Conservation (phyloP, 2,888 invertebrate species). For the Coelinius sp. region DNA sequence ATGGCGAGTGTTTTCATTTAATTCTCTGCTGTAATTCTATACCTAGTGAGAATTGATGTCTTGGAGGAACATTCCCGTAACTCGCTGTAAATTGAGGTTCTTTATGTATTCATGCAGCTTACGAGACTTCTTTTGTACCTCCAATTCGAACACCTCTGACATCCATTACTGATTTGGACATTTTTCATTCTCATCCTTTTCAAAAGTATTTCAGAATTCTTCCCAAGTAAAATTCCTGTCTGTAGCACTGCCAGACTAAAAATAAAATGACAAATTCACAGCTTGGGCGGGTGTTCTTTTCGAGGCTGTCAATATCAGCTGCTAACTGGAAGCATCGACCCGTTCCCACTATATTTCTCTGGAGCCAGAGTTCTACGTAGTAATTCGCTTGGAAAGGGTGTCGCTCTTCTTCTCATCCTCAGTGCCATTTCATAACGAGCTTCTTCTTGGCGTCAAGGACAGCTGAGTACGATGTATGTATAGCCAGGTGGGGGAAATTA, state of each 20-base stretch:
- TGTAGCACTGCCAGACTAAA: not conserved
- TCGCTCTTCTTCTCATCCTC: constrained; percentile 11
- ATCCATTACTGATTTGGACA: too few relatives aligned
- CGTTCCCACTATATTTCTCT: constrained; percentile 37
- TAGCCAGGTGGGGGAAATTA: not conserved
- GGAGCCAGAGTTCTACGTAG: constrained; percentile 2
- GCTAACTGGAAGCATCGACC: constrained; percentile 55
- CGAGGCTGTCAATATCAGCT: constrained; percentile 46
- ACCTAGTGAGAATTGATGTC: not conserved
- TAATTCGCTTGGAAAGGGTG: constrained; percentile 23
- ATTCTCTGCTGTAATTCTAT: not conserved
- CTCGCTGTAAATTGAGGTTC: too few relatives aligned
- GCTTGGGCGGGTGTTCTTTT: constrained; percentile 35
- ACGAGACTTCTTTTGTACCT: too few relatives aligned
- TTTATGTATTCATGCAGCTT: too few relatives aligned
- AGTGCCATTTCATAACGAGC: constrained; percentile 21
- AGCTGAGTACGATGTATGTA: not conserved
- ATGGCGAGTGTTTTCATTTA: not conserved
- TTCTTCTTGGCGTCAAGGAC: not conserved
- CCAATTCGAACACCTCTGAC: too few relatives aligned
- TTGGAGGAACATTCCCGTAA: too few relatives aligned
- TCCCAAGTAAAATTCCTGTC: not conserved
- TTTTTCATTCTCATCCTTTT: too few relatives aligned
- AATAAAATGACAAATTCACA: constrained; percentile 7
- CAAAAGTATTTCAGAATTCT: not conserved